These are phyloP conservation scores for Cephalopholis sonnerati DNA, from an alignment of 2,113 vertebrate species.

Conservation along the genomic window DNA sequence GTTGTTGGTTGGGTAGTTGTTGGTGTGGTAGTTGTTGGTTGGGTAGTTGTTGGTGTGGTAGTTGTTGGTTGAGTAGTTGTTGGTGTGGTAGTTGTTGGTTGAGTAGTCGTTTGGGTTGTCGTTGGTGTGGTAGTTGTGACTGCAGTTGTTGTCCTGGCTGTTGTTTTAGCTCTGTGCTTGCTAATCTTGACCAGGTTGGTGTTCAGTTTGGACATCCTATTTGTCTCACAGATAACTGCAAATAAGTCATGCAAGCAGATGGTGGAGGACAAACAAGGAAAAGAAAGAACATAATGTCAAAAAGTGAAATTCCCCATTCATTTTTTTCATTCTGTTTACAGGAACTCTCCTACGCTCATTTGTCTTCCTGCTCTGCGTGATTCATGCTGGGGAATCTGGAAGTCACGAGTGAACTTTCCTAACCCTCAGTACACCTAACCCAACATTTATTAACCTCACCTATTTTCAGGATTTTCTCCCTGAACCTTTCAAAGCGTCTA, in stretches of 20 bases:
- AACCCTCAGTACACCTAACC: not conserved
- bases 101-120: fast-evolving
- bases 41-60: too few relatives aligned
- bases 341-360: not conserved
- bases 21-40: too few relatives aligned
- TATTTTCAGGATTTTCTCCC: not conserved
- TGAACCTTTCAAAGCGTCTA: fast-evolving
- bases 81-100: not conserved
- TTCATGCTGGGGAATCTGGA: not conserved
- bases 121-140: not conserved
- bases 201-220: not conserved
- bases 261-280: not conserved
- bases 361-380: not conserved
- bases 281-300: not conserved
- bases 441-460: conserved; percentile 25
- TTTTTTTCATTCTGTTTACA: not conserved
- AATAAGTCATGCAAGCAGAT: not conserved
- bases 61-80: too few relatives aligned
- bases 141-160: not conserved
- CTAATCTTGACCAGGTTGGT: conserved; percentile 13
- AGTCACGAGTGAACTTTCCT: not conserved
- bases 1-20: too few relatives aligned
- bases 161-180: not conserved
- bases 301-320: not conserved
- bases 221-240: conserved; percentile 42